Evolutionary conservation across 2,888 invertebrate species (phyloP), one percentile per base, ranked within the genome.

Genomic region (Pseudeuparius sepicola): DNA sequence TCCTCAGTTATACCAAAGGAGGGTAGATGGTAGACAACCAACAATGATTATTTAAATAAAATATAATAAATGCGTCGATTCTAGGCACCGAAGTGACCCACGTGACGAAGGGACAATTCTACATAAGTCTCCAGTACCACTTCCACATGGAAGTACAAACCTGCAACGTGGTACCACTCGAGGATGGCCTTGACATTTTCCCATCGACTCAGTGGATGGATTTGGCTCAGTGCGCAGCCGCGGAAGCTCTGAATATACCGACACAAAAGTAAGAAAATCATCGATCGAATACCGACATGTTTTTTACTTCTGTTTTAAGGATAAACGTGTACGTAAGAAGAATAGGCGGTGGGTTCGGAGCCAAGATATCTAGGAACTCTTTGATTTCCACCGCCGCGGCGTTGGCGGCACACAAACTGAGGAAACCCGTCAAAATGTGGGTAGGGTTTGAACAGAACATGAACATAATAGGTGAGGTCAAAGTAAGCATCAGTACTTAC

Each of bases 331-430:
- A 65, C 25, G 79, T 85, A 0, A 68, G 75, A 4, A 73, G 88
- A 24, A 47, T 88, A 3, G 90, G 90, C 2, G 90, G 90, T 7
- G 83, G 66, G 0, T 92, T 81, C 54, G 90, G 90, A 0, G 72
- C 68, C 1, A 92, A 90, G 59, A 74, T 85, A 31, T 68, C 73
- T 0, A 68, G 85, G 4, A 58, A 70, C 4, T 58, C 64, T 9
- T 62, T 70, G 5, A 55, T 75, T 0, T 70, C 79, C 0, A 67
- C 73, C 14, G 78, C 79, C 0, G 75, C 80, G 38, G 77, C 83
- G 0, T 52, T 90, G 7, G 86, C 78, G 1, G 75, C 81, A 0
- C 57, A 73, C 42, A 68, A 70, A 26, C 57, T 75, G 27, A 65
- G 70, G 52, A 54, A 64, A 25, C 84, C 88, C 0, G 78, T 82